A percentile compares a stretch with the other conserved stretches of the same genome.
These are phyloP conservation scores for Glossophaga mutica DNA, from an alignment of 2,797 vertebrate species.

Conservation along the genomic window DNA sequence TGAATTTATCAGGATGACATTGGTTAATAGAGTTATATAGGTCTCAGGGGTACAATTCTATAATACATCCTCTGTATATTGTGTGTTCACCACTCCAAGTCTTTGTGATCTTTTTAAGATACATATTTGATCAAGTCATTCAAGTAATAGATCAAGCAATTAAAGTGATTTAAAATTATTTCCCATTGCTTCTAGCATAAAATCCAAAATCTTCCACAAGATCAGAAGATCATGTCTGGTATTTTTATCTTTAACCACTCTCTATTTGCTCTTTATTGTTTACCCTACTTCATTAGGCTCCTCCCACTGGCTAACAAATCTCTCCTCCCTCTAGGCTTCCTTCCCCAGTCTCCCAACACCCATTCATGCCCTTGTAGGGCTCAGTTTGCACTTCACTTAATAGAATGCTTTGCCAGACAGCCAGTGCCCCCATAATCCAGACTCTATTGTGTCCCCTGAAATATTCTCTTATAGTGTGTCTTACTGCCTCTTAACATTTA, in stretches of 20 bases:
- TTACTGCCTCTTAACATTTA: background rate
- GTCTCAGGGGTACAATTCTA: background rate
- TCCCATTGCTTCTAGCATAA: background rate
- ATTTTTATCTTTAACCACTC: background rate
- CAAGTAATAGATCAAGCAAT: background rate
- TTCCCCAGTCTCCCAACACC: background rate
- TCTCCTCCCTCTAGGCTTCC: background rate
- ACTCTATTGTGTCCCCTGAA: background rate
- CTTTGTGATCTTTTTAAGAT: background rate
- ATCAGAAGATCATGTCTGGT: background rate
- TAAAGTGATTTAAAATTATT: background rate
- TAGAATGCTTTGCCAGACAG: background rate
- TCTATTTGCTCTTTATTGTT: background rate
- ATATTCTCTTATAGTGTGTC: background rate
- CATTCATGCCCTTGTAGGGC: background rate
- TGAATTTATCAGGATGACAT: background rate
- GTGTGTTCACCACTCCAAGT: background rate
- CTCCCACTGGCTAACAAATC: background rate
- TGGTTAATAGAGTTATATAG: background rate
- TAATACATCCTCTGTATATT: background rate
- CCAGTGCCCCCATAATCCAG: background rate
- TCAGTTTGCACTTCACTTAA: background rate
- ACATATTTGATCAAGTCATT: background rate
- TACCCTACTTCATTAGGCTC: background rate
- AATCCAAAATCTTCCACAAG: background rate